Evolutionary conservation across 1,140 invertebrate genomes (phyloP).

Genomic region (Trypoxylus dichotomus): DNA sequence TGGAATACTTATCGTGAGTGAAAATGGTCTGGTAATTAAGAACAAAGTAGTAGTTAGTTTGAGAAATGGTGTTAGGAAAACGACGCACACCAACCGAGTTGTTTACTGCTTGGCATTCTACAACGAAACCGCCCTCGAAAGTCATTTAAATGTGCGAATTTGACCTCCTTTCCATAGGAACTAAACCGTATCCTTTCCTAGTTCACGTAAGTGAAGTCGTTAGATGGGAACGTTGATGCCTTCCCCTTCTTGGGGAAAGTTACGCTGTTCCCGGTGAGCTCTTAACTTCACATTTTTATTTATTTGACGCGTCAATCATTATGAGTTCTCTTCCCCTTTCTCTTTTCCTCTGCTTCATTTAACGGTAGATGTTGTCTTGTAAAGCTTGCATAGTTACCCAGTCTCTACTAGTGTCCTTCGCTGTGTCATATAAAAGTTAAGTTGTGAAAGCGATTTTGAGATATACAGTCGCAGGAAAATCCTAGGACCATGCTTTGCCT

Average conservation of each 20-base stretch:
- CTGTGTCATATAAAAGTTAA: neutral
- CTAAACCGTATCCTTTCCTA: neutral
- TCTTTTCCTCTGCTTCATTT: neutral
- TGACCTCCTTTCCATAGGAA: neutral
- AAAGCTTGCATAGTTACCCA: neutral
- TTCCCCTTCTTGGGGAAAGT: neutral
- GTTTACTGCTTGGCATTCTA: neutral
- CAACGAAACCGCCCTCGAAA: neutral
- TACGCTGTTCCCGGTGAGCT: neutral
- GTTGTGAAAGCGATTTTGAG: neutral
- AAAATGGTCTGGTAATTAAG: neutral
- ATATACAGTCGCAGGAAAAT: neutral
- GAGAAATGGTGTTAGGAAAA: neutral
- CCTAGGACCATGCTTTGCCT: neutral
- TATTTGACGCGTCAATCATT: neutral
- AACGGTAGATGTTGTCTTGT: neutral
- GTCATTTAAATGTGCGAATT: slow-evolving; percentile 6
- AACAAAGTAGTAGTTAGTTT: neutral
- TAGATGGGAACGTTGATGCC: neutral
- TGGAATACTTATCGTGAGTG: neutral
- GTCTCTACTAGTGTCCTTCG: neutral
- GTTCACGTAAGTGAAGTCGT: neutral
- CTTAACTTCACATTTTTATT: neutral
- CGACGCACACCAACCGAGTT: neutral
- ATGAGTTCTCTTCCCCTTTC: neutral